Evolutionary conservation across 2,797 vertebrate genomes (phyloP).

Genomic region (Sciaenops ocellatus): DNA sequence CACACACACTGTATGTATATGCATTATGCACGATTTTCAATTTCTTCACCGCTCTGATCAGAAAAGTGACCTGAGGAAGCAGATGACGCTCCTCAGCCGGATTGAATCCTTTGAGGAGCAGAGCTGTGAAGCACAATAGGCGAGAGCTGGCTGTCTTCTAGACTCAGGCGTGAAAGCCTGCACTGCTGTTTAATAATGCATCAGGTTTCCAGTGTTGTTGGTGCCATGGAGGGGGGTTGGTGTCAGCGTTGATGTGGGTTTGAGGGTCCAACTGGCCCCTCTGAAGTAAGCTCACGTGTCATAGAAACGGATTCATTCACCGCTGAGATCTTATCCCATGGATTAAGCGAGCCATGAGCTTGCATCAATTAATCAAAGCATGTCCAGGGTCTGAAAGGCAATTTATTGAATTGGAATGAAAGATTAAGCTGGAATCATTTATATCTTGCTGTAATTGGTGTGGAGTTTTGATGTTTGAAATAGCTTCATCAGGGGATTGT

Average conservation of each 20-base stretch:
- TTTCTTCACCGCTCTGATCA: constrained; percentile 31
- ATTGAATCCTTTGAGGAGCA: constrained; percentile 36
- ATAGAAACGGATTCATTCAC: constrained; percentile 38
- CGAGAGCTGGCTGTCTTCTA: constrained; percentile 36
- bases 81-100: not conserved
- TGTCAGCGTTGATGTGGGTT: constrained; percentile 17
- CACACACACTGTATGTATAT: constrained; percentile 13
- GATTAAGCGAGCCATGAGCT: constrained; percentile 52
- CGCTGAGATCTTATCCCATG: constrained; percentile 48
- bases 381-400: constrained; percentile 47
- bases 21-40: constrained; percentile 15
- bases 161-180: constrained; percentile 63
- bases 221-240: constrained; percentile 19
- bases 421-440: constrained; percentile 64
- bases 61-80: constrained; percentile 32
- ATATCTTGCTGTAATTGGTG: constrained; percentile 41
- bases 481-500: constrained; percentile 51
- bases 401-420: constrained; percentile 63
- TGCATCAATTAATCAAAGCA: constrained; percentile 68
- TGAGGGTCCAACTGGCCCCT: constrained; percentile 21
- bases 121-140: constrained; percentile 28
- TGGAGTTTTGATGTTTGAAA: constrained; percentile 48
- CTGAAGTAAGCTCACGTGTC: constrained; percentile 26
- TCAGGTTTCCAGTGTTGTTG: constrained; percentile 57
- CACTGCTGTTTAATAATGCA: constrained; percentile 80